Base-by-base conservation (phyloP, 2,888 invertebrate species). In the Megalurothrips usitatus region DNA sequence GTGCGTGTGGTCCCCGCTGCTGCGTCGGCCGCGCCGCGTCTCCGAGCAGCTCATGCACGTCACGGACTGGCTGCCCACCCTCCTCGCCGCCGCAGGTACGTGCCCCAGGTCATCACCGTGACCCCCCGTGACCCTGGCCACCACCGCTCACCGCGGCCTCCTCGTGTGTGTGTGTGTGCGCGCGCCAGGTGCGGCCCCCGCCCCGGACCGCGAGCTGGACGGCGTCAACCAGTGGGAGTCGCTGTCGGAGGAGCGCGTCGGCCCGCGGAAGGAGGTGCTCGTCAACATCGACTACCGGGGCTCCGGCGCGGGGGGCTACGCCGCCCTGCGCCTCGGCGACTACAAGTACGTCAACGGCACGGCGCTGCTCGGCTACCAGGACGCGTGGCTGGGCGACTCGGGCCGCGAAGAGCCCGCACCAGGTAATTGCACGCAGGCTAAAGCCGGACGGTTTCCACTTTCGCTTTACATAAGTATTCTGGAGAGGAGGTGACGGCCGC, bases 1-100 rank as follows among this genome's bases (percentile, higher is more conserved):
- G 0, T 87, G 95, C 10, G 85, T 97, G 63, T 96, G 95, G 94
- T 94, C 94, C 83, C 92, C 94, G 0, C 88, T 91, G 12, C 85
- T 94, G 75, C 87, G 89, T 1, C 89, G 89, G 80, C 87, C 88
- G 1, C 88, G 91, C 0, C 89, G 94, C 43, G 90, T 94, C 0
- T 91, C 93, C 0, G 88, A 89, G 0, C 93, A 95, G 85, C 88
- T 92, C 81, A 89, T 96, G 86, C 96, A 96, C 85, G 91, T 97
- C 47, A 90, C 90, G 4, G 97, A 97, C 87, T 97, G 96, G 96
- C 86, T 97, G 81, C 97, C 97, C 0, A 97, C 97, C 0, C 86
- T 97, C 0, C 88, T 93, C 82, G 86, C 89, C 63, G 94, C 93
- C 0, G 94, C 68, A 58, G 58, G 58, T 58, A 58, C 58, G 58